Conservation (phyloP, 2,113 vertebrate genomes). For the Scortum barcoo region DNA sequence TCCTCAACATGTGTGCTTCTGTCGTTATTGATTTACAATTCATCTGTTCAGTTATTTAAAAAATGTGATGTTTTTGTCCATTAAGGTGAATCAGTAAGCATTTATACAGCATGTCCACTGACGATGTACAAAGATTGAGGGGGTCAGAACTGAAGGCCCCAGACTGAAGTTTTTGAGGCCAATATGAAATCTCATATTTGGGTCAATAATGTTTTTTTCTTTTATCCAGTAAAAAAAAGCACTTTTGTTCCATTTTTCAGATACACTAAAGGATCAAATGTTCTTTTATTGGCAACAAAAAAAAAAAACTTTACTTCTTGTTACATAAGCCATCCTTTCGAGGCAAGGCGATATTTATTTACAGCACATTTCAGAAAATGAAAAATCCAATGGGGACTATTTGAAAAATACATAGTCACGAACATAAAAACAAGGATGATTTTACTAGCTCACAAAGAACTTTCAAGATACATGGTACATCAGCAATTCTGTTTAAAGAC, state of each 20-base stretch:
- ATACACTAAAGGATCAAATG: not conserved
- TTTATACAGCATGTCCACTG: not conserved
- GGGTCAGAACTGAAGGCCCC: not conserved
- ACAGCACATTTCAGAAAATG: too few relatives aligned
- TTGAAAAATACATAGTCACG: not conserved
- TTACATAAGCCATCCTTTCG: not conserved
- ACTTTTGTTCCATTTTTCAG: not conserved
- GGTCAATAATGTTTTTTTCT: not conserved
- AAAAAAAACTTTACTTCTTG: not conserved
- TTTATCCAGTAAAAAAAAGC: too few relatives aligned
- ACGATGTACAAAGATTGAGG: not conserved
- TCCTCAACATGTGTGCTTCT: conserved; percentile 3
- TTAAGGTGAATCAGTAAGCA: not conserved
- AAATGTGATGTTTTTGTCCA: not conserved
- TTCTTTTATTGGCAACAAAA: not conserved
- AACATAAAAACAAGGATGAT: not conserved
- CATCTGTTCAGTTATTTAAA: not conserved
- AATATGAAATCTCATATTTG: not conserved
- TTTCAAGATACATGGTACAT: too few relatives aligned
- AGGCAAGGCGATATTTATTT: too few relatives aligned
- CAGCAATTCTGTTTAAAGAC: too few relatives aligned
- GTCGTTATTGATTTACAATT: conserved; percentile 27
- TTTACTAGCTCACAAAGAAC: too few relatives aligned
- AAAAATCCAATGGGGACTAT: not conserved
- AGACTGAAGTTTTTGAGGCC: not conserved